A percentile compares a stretch with the other conserved stretches of the same genome.
phyloP scores from a whole-genome alignment of 2,113 vertebrate species.

The Agelaius phoeniceus region DNA sequence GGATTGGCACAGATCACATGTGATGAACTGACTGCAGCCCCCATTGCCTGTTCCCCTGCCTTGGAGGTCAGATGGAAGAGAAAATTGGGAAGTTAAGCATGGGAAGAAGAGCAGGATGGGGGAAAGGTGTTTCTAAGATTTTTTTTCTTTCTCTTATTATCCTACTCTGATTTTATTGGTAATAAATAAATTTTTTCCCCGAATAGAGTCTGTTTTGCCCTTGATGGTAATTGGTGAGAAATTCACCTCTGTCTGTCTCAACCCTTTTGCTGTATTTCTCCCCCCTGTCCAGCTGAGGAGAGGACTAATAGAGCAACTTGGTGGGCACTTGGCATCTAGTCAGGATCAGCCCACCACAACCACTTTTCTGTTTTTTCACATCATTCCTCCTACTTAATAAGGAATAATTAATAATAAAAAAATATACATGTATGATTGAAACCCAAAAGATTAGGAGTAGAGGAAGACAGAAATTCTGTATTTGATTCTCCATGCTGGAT shows the following conservation, averaged over 20 bases:
- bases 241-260: not conserved
- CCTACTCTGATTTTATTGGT: not conserved
- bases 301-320: not conserved
- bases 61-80: fast-evolving
- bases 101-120: not conserved
- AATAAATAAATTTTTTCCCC: not conserved
- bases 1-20: not conserved
- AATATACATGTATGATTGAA: not conserved
- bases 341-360: not conserved
- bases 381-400: not conserved
- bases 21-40: not conserved
- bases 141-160: not conserved
- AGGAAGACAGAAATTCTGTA: not conserved
- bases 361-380: not conserved
- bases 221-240: not conserved
- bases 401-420: not conserved
- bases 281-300: not conserved
- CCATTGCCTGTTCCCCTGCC: not conserved
- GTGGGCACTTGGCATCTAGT: not conserved
- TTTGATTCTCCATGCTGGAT: not conserved
- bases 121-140: not conserved
- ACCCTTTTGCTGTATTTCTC: not conserved
- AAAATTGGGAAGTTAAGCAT: not conserved
- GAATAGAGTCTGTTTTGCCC: not conserved
- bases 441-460: not conserved